Conservation (phyloP, 2,797 vertebrate genomes). For the Capromys pilorides region DNA sequence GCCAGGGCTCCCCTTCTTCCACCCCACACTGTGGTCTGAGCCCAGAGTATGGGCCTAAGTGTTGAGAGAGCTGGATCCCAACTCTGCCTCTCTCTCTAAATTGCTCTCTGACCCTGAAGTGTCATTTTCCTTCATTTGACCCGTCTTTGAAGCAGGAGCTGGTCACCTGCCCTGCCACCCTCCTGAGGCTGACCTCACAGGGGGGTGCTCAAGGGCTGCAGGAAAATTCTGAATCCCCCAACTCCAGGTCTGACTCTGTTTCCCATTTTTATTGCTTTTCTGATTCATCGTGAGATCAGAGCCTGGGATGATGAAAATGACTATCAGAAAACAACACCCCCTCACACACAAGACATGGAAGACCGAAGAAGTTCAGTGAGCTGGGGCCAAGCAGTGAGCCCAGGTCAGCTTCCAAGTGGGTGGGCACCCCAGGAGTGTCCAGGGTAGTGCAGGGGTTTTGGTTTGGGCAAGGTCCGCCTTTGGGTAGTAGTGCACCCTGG, state of each 20-base stretch:
- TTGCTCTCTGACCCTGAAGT: not conserved
- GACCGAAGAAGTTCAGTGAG: not conserved
- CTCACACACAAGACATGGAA: not conserved
- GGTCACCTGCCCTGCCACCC: not conserved
- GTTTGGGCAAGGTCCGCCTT: not conserved
- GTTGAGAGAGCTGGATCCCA: not conserved
- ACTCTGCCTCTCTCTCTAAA: not conserved
- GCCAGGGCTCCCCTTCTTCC: not conserved
- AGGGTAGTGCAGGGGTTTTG: not conserved
- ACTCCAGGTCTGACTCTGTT: not conserved
- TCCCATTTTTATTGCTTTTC: not conserved
- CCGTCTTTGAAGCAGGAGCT: not conserved
- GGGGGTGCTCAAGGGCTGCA: not conserved
- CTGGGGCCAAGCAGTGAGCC: not conserved
- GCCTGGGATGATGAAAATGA: not conserved
- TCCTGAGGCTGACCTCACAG: not conserved
- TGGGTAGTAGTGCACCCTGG: accelerated
- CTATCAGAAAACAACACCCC: not conserved
- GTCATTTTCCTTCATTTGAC: not conserved
- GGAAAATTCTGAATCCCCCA: not conserved
- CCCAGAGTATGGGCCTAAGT: not conserved
- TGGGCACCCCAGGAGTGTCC: not conserved
- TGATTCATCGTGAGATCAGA: not conserved
- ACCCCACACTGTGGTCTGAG: not conserved
- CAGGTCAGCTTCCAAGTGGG: not conserved